phyloP scores from a whole-genome alignment of 2,888 invertebrate species.

The Epinotia brunnichana region DNA sequence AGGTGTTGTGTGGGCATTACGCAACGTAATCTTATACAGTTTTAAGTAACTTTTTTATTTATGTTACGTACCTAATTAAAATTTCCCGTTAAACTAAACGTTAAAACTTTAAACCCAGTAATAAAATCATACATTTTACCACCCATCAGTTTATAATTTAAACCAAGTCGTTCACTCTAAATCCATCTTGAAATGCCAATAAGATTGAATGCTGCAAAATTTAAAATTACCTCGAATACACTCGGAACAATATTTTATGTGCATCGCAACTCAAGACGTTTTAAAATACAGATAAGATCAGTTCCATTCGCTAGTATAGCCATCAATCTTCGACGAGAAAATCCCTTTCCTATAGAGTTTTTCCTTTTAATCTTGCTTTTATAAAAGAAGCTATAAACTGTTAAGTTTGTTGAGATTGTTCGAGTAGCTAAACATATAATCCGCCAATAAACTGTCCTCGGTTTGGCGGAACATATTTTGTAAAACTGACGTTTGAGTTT shows the following conservation, averaged over 20 bases:
- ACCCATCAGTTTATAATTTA: too few relatives aligned
- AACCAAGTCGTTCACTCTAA: neutral
- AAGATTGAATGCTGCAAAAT: constrained; percentile 17
- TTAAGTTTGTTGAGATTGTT: constrained; percentile 8
- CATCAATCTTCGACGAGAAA: constrained; percentile 40
- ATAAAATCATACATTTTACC: too few relatives aligned
- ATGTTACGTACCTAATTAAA: too few relatives aligned
- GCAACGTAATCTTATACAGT: too few relatives aligned
- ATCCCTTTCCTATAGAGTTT: constrained; percentile 34
- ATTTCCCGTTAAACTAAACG: too few relatives aligned
- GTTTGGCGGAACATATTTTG: too few relatives aligned
- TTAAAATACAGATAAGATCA: constrained; percentile 39
- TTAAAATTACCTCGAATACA: neutral
- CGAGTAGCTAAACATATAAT: constrained; percentile 21
- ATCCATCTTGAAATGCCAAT: constrained; percentile 11
- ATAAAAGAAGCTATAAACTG: constrained; percentile 31
- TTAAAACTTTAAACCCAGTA: too few relatives aligned
- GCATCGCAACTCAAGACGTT: constrained; percentile 11
- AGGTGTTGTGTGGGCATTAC: too few relatives aligned
- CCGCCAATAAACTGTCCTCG: too few relatives aligned
- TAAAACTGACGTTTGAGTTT: too few relatives aligned
- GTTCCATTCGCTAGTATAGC: constrained; percentile 31
- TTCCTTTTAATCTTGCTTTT: constrained; percentile 31
- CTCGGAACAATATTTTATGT: constrained; percentile 12
- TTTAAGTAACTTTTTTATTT: too few relatives aligned